Percentiles rank a stretch among this genome's conserved stretches.
Evolutionary conservation across 2,113 vertebrate genomes (phyloP).

Genomic region (Shinisaurus crocodilurus): DNA sequence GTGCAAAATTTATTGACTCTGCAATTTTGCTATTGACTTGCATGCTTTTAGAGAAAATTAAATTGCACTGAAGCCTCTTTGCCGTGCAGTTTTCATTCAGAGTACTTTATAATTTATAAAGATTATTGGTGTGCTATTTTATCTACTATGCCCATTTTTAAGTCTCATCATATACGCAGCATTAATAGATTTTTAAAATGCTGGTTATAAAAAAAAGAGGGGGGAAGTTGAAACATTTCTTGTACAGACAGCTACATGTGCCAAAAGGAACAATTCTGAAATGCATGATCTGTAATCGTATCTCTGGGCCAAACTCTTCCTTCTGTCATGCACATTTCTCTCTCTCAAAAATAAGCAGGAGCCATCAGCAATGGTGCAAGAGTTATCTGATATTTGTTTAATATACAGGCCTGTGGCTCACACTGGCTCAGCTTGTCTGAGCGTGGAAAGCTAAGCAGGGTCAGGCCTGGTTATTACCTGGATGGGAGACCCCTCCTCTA

Average conservation of each 20-base stretch:
- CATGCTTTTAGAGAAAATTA: constrained; percentile 75
- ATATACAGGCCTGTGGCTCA: no score
- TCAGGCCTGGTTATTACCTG: no score
- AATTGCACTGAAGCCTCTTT: constrained; percentile 57
- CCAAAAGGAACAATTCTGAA: constrained; percentile 43
- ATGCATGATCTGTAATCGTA: constrained; percentile 1
- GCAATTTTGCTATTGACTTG: constrained; percentile 62
- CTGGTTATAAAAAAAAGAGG: constrained; percentile 32
- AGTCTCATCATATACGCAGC: constrained; percentile 35
- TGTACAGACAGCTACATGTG: constrained; percentile 26
- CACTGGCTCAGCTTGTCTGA: no score
- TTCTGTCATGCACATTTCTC: not conserved
- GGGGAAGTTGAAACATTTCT: constrained; percentile 20
- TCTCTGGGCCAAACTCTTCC: not conserved
- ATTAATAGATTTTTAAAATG: constrained; percentile 52
- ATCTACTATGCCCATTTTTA: not conserved
- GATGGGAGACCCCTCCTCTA: no score
- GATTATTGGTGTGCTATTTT: constrained; percentile 34
- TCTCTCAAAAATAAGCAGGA: not conserved
- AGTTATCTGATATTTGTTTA: constrained; percentile 11
- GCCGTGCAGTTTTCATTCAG: constrained; percentile 50
- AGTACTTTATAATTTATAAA: constrained; percentile 57
- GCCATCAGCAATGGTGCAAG: not conserved
- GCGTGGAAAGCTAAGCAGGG: no score
- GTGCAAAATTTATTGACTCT: constrained; percentile 62